Conservation (phyloP, 2,113 vertebrate genomes). For the Oncorhynchus nerka region DNA sequence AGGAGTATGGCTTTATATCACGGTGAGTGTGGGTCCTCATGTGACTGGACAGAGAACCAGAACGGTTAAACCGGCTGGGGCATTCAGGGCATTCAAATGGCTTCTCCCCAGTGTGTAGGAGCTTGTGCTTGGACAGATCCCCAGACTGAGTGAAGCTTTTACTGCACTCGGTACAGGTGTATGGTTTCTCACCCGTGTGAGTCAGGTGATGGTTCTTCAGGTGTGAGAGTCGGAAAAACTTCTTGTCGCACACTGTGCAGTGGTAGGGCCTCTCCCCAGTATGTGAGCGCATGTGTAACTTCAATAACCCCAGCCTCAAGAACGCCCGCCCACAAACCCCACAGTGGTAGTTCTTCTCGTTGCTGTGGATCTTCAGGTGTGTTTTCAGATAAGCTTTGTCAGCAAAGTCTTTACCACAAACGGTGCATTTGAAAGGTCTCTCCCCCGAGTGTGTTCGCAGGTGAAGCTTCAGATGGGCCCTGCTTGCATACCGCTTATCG, state of each 20-base stretch:
- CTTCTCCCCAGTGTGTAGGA: conserved; percentile 75
- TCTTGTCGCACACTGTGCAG: conserved; percentile 53
- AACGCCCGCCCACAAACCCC: conserved; percentile 75
- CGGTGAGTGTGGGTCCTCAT: conserved; percentile 65
- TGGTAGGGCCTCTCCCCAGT: conserved; percentile 77
- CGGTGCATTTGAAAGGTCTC: conserved; percentile 64
- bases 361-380: conserved; percentile 72
- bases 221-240: conserved; percentile 49
- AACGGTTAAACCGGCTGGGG: conserved; percentile 67
- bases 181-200: conserved; percentile 75
- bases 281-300: conserved; percentile 73
- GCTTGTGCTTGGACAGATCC: conserved; percentile 71
- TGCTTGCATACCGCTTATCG: conserved; percentile 70
- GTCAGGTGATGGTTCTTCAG: conserved; percentile 70
- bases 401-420: conserved; percentile 73
- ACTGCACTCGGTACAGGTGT: conserved; percentile 71
- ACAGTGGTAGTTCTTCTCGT: conserved; percentile 73
- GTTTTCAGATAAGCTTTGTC: conserved; percentile 69
- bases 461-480: conserved; percentile 72
- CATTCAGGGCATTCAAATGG: conserved; percentile 73
- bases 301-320: conserved; percentile 73
- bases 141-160: conserved; percentile 72
- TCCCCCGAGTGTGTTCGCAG: conserved; percentile 65
- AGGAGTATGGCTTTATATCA: conserved; percentile 75
- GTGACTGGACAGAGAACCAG: conserved; percentile 71